Base-by-base conservation (phyloP, 1,140 invertebrate species). In the Phocides pigmalion region DNA sequence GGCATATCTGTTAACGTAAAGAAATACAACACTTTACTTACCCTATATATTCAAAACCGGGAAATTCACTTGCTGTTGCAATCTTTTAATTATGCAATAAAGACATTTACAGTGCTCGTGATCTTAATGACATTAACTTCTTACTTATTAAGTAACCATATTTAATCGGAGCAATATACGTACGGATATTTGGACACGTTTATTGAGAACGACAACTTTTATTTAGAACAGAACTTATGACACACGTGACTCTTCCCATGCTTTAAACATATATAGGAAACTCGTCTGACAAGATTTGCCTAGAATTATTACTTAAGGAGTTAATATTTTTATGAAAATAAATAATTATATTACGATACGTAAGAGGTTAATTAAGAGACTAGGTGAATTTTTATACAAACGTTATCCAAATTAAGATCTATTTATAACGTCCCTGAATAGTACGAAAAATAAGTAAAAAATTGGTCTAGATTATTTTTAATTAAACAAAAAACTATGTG, bases 191-290 rank as follows among this genome's bases (percentile, higher is more conserved):
- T 56, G 51, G 51, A 25, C 51, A 56, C 35, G 4, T 42, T 56
- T 56, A 42, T 41, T 56, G 37, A 42, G 51, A 56, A 28, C 35
- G 37, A 3, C 37, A 20, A 42, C 15, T 56, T 54, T 25, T 56
- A 56, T 56, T 56, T 25, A 22, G 51, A 56, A 56, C 37, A 42
- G 37, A 42, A 12, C 37, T 56, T 51, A 51, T 51, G 51, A 56
- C 51, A 42, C 12, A 41, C 16, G 15, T 54, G 51, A 54, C 17
- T 41, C 35, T 39, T 53, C 32, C 14, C n/a, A 3, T 47, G 20
- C n/a, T 14, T 16, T 9, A 42, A 19, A 17, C 14, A 42, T 9
- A 4, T 19, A 1, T 15, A 17, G 14, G 4, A 42, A 42, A 39
- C 35, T 12, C 12, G 35, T 14, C 35, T 39, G 35, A 39, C 35